These are phyloP conservation scores for Crambe crambe DNA, from an alignment of 37 sponge, comb jelly and placozoan species.

Conservation along the genomic window DNA sequence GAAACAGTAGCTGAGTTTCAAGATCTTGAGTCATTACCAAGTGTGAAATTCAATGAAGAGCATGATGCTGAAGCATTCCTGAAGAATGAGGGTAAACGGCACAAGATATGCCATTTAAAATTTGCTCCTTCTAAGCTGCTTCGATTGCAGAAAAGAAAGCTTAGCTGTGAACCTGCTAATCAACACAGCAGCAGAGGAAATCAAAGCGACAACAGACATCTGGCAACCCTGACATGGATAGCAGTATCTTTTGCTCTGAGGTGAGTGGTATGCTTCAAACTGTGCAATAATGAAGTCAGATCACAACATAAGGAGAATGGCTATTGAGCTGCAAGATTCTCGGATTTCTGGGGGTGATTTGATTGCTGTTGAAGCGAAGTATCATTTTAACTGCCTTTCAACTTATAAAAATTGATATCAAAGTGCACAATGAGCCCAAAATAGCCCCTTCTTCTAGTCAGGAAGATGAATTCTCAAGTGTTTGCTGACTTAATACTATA, in stretches of 20 bases:
- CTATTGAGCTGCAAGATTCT: not conserved
- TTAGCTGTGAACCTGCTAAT: not conserved
- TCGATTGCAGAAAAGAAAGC: not conserved
- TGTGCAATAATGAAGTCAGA: not conserved
- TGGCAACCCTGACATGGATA: not conserved
- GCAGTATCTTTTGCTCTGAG: not conserved
- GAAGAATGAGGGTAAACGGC: not conserved
- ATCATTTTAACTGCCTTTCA: not conserved
- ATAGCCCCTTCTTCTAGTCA: not conserved
- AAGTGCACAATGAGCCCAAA: not conserved
- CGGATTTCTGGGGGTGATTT: too few species aligned
- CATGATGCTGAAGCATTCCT: not conserved
- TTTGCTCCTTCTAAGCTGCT: not conserved
- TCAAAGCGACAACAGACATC: not conserved
- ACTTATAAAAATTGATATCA: not conserved
- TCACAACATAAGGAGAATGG: not conserved
- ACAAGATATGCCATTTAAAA: not conserved
- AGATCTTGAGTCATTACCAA: not conserved
- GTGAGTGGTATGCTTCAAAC: not conserved
- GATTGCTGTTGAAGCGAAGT: not conserved
- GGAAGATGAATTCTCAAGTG: conserved; percentile 1
- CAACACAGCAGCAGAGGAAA: not conserved
- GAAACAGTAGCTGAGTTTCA: not conserved
- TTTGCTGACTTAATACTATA: not conserved
- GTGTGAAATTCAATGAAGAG: not conserved